Evolutionary conservation across 2,797 vertebrate species (phyloP), one percentile per base, ranked within the genome.

Genomic region (Carapus acus): DNA sequence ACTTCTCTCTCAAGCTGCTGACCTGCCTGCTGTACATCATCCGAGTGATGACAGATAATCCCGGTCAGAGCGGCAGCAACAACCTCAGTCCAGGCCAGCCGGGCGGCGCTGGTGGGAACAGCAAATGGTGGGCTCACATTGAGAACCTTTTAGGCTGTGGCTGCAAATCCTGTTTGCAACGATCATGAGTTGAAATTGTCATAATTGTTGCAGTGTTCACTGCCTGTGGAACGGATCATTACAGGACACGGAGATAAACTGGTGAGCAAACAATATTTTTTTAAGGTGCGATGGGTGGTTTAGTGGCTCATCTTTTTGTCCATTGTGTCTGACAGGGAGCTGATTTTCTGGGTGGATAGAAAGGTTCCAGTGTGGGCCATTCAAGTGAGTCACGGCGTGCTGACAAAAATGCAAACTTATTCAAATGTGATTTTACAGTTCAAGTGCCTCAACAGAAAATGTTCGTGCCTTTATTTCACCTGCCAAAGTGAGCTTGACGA

Each of bases 341-440:
- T 93, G 61, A 97, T 98, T 81, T 89, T 98, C 27, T 98, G 95
- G 95, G 95, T 98, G 69, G 92, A 98, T 17, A 88, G 95, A 18
- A 93, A 91, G 61, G 79, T 86, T 39, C 80, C 91, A 0, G 88
- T 97, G 43, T 98, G 95, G 95, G 92, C 89, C 7, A 92, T 94
- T 76, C 95, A 98, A 88, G 95, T 97, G 79, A 89, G 81, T 79
- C 62, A 52, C 21, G 36, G n/a, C 21, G 34, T 1, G 9, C 8
- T 8, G 12, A 8, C 19, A 43, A 31, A 49, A 16, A 21, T 40
- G 0, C 1, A 38, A 20, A 2, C 15, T 14, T 4, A 14, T 31
- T 4, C 15, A 40, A 13, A 1, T 1, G 6, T 34, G 6, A 13
- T 2, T 38, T 31, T 20, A 31, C 22, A 45, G 18, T 0, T 23